Conservation (phyloP, 1,140 invertebrate species). For the Papilio xuthus region DNA sequence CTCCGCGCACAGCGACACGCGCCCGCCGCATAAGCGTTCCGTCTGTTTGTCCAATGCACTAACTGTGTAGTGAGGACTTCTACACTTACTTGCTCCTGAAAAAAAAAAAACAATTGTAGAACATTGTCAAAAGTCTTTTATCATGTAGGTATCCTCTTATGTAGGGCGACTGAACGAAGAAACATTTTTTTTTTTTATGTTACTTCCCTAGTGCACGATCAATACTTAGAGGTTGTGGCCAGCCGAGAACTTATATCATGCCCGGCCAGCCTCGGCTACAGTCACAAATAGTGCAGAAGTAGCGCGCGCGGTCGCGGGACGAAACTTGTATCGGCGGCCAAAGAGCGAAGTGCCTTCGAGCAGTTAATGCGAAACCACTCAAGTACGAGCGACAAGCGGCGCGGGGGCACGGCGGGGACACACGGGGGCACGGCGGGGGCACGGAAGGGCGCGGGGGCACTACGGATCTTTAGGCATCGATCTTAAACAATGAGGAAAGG, state of each 20-base stretch:
- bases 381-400: constrained; percentile 33
- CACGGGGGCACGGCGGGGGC: constrained; percentile 2
- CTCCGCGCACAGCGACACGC: background rate
- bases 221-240: background rate
- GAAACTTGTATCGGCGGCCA: background rate
- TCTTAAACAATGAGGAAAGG: constrained; percentile 51
- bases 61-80: too few relatives aligned
- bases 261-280: background rate
- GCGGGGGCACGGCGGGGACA: constrained; percentile 28
- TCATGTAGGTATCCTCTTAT: too few relatives aligned
- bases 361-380: constrained; percentile 54
- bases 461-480: constrained; percentile 48
- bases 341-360: constrained; percentile 35
- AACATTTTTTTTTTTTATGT: too few relatives aligned
- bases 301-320: constrained; percentile 11
- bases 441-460: constrained; percentile 13
- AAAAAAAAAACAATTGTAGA: too few relatives aligned
- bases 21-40: too few relatives aligned
- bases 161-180: too few relatives aligned
- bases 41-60: background rate
- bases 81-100: background rate
- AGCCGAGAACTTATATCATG: background rate
- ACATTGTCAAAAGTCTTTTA: background rate
- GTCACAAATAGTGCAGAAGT: background rate
- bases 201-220: too few relatives aligned